Evolutionary conservation across 2,888 invertebrate species (phyloP), one percentile per base, ranked within the genome.

Genomic region (Drosophila pullipes): DNA sequence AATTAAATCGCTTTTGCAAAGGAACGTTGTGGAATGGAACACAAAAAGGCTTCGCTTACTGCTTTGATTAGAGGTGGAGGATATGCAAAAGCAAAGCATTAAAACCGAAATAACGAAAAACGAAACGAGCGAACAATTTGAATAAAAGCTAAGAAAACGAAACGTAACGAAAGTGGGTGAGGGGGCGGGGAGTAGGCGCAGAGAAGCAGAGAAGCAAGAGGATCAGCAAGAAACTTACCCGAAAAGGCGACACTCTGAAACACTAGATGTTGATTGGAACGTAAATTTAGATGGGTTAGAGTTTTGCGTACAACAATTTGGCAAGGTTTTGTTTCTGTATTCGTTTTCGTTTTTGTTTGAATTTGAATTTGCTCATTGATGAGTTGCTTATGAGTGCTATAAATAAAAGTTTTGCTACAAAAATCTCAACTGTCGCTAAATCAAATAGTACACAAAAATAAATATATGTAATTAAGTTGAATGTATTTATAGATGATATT

Each of bases 211-310:
- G 30, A 28, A 64, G 47, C 62, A 25, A 53, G 44, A 59, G 55
- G 44, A 60, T 64, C 69, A 72, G 59, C 37, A 68, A 47, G 37
- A 65, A 78, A 93, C 97, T 97, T 97, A 97, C 97, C 97, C 95
- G 97, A 97, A 95, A 97, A 97, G 94, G 97, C 97, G 96, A 97
- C 97, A 95, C 97, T 97, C 96, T 97, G 97, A 97, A 97, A 97
- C 97, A 97, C 97, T 97, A 96, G 88, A 93, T 91, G 91, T 91
- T 86, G 90, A 77, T 92, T 91, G 84, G 86, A 90, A 90, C 90
- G 92, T 92, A 91, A 93, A 93, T 93, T 91, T 92, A 92, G 87
- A 88, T 91, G 90, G 89, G 92, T 93, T 92, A 93, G 91, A 91
- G 92, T 91, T 86, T 92, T 93, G 78, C 91, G 91, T 91, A 92